Base-by-base conservation (phyloP, 2,797 vertebrate species). In the Spondyliosoma cantharus region DNA sequence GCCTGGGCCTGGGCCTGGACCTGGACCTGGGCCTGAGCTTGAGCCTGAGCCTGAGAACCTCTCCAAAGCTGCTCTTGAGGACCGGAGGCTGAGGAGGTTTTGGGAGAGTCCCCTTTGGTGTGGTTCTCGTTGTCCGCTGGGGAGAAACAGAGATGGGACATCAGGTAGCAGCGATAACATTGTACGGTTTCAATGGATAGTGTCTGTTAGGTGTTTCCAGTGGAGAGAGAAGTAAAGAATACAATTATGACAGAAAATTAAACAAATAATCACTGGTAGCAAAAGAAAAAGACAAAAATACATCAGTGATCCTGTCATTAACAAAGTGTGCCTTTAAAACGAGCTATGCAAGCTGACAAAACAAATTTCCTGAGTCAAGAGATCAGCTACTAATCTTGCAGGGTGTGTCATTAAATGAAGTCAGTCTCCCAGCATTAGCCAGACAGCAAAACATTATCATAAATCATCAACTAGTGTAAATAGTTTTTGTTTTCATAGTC, bases 61-160 rank as follows among this genome's bases (percentile, higher is more conserved):
- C 95, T 95, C 95, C 95, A 95, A 52, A 93, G 95, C 79, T 96
- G 96, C 85, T 98, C 98, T 80, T 93, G 95, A 83, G 93, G 86
- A 80, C 94, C 93, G 7, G 96, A 91, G 0, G 95, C 91, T 22
- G 96, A 96, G 61, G 97, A 96, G 5, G 96, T 94, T 80, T 97
- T 96, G 72, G 96, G 94, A 90, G 98, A 96, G 90, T 95, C 97
- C 82, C 95, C 96, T 92, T 96, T 93, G 60, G 96, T 95, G 90
- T 96, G 97, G 94, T 98, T 99, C 92, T 99, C 98, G 25, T 96
- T 99, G 94, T 99, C 98, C 52, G 98, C 98, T 99, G 91, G 0
- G 45, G 89, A 78, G 64, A 93, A 62, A 89, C 82, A 75, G 73
- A 79, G 24, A 60, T 62, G 11, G 17, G 67, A 60, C 49, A 65